Evolutionary conservation across 2,113 vertebrate genomes (phyloP).

Genomic region (Oreochromis spilurus): DNA sequence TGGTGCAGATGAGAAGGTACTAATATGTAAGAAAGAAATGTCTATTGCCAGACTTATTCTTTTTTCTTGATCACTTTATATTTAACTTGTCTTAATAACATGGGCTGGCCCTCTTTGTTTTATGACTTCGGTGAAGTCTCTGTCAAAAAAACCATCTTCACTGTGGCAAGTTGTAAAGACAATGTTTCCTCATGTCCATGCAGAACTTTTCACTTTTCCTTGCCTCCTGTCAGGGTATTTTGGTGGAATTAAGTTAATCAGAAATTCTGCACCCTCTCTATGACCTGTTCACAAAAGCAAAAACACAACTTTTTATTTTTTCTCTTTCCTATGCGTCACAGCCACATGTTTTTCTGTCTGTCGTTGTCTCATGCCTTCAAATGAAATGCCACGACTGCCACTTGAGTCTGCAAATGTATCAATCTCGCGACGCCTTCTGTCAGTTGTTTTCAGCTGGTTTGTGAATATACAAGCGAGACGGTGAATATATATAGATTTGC

Average conservation of each 20-base stretch:
- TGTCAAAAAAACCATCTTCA: background rate
- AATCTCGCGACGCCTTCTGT: background rate
- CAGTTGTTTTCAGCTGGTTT: constrained; percentile 2
- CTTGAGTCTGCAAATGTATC: background rate
- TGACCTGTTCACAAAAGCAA: background rate
- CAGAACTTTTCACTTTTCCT: background rate
- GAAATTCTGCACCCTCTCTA: background rate
- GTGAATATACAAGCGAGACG: background rate
- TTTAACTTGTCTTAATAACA: background rate
- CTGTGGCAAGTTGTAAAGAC: background rate
- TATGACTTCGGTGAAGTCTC: constrained; percentile 74
- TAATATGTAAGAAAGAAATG: background rate
- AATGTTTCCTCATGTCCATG: background rate
- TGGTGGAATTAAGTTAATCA: background rate
- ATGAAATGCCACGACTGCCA: background rate
- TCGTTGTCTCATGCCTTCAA: constrained; percentile 22
- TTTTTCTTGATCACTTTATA: background rate
- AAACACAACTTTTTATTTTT: background rate
- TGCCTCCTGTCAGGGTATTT: background rate
- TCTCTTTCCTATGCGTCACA: background rate
- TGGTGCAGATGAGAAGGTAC: background rate
- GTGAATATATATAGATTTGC: constrained; percentile 18
- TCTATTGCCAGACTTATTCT: background rate
- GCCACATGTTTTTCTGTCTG: background rate
- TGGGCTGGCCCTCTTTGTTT: constrained; percentile 34